A percentile compares a stretch with the other conserved stretches of the same genome.
Conservation (phyloP, 2,797 vertebrate genomes). For the Trachops cirrhosus region DNA sequence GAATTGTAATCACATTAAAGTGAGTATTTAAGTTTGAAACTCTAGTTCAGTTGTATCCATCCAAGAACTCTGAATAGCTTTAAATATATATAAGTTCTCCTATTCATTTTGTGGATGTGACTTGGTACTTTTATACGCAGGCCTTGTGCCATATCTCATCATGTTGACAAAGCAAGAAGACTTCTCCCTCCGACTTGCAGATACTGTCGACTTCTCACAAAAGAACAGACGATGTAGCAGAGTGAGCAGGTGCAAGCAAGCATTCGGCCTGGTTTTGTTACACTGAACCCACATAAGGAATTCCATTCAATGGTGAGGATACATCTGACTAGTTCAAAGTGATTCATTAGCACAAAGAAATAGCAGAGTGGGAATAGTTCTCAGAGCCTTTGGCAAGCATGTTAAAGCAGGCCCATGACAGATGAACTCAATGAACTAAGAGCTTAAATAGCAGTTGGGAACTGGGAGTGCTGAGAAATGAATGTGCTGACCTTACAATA, state of each 20-base stretch:
- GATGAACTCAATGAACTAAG: conserved; percentile 77
- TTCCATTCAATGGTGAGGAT: conserved; percentile 46
- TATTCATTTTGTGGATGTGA: neutral
- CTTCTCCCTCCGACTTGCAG: neutral
- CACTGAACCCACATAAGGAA: conserved; percentile 34
- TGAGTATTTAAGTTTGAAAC: conserved; percentile 14
- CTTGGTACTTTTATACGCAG: neutral
- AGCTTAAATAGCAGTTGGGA: conserved; percentile 76
- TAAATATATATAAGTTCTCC: neutral
- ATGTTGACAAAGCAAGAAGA: neutral
- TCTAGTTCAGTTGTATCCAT: neutral
- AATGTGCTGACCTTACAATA: conserved; percentile 76
- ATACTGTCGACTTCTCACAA: neutral
- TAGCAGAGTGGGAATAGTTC: conserved; percentile 35
- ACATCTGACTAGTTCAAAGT: conserved; percentile 64
- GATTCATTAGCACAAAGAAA: conserved; percentile 71
- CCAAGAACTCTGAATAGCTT: neutral
- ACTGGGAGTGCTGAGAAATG: conserved; percentile 66
- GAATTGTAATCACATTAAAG: neutral
- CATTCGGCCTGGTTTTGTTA: neutral
- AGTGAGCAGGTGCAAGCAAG: neutral
- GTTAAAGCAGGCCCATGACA: conserved; percentile 68
- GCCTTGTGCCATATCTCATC: neutral
- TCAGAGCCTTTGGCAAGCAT: conserved; percentile 67
- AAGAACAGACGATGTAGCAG: neutral